A percentile compares a stretch with the other conserved stretches of the same genome.
These are phyloP conservation scores for Microctenopoma steveboyesi DNA, from an alignment of 2,797 vertebrate species.

Conservation along the genomic window DNA sequence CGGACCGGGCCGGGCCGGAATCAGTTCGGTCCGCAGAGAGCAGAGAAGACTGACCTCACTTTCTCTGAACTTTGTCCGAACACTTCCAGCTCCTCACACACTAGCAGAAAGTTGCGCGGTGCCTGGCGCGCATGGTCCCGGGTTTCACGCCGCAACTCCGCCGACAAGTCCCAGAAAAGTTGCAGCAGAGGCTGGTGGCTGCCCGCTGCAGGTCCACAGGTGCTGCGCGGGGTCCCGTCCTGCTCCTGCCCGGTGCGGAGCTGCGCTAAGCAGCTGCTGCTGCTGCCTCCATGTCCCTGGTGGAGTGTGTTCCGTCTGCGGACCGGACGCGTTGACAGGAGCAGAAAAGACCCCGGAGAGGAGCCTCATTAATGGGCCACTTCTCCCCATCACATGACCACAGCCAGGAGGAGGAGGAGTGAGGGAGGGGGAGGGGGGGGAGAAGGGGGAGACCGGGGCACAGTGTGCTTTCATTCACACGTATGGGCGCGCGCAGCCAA, in stretches of 20 bases:
- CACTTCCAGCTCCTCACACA: conserved; percentile 29
- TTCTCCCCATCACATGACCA: conserved; percentile 96
- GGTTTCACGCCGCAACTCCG: not conserved
- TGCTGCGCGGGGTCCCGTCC: conserved; percentile 36
- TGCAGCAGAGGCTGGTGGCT: not conserved
- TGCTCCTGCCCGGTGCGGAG: conserved; percentile 61
- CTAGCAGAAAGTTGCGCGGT: not conserved
- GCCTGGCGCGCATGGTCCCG: conserved; percentile 32
- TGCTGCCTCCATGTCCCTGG: conserved; percentile 85
- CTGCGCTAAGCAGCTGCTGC: conserved; percentile 87
- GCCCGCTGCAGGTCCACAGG: conserved; percentile 15
- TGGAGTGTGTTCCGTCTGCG: conserved; percentile 85
- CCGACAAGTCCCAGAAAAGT: conserved; percentile 33
- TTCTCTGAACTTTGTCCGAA: conserved; percentile 32
- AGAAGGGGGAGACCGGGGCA: conserved; percentile 72
- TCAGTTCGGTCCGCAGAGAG: not conserved
- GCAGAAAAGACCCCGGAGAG: conserved; percentile 94
- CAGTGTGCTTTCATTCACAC: conserved; percentile 89
- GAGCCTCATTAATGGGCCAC: conserved; percentile 96
- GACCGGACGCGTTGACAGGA: conserved; percentile 90
- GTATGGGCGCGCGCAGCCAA: conserved; percentile 91
- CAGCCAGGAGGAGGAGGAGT: conserved; percentile 80
- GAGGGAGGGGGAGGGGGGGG: conserved; percentile 33
- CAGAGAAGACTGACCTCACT: not conserved
- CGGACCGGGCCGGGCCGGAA: not conserved